Percentiles rank a stretch among this genome's conserved stretches.
phyloP scores from a whole-genome alignment of 2,888 invertebrate genomes.

The Spodoptera picta region DNA sequence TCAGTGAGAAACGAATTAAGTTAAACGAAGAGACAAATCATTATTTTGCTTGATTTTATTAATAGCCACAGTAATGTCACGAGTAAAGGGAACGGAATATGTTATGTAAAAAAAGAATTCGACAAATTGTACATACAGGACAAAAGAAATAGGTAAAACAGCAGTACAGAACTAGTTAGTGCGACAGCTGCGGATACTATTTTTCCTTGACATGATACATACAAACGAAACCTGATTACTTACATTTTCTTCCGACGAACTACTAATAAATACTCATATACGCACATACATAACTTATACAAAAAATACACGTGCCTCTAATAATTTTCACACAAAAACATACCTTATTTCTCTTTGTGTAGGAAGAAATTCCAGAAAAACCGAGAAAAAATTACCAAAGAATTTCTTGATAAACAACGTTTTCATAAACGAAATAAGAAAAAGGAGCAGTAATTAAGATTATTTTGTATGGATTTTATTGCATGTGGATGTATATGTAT shows the following conservation, averaged over 20 bases:
- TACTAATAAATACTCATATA: conserved; percentile 3
- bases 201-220: conserved; percentile 7
- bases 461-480: conserved; percentile 18
- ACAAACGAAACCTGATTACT: conserved; percentile 12
- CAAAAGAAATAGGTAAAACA: too few relatives aligned
- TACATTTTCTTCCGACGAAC: conserved; percentile 3
- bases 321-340: conserved; percentile 27
- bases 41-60: too few relatives aligned
- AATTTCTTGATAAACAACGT: conserved; percentile 27
- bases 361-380: conserved; percentile 6
- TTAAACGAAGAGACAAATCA: too few relatives aligned
- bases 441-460: conserved; percentile 7
- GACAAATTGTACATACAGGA: too few relatives aligned
- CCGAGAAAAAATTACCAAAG: conserved; percentile 8
- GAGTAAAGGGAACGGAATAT: too few relatives aligned
- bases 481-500: conserved; percentile 1
- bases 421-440: conserved; percentile 23
- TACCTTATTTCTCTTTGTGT: conserved; percentile 10
- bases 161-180: too few relatives aligned
- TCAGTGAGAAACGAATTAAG: too few relatives aligned
- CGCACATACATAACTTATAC: conserved; percentile 15
- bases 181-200: conserved; percentile 1
- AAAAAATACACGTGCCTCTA: conserved; percentile 3
- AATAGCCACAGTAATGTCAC: too few relatives aligned
- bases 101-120: too few relatives aligned